These are phyloP conservation scores for Dendrocincla tyrannina DNA, from an alignment of 2,797 vertebrate species.

Conservation along the genomic window DNA sequence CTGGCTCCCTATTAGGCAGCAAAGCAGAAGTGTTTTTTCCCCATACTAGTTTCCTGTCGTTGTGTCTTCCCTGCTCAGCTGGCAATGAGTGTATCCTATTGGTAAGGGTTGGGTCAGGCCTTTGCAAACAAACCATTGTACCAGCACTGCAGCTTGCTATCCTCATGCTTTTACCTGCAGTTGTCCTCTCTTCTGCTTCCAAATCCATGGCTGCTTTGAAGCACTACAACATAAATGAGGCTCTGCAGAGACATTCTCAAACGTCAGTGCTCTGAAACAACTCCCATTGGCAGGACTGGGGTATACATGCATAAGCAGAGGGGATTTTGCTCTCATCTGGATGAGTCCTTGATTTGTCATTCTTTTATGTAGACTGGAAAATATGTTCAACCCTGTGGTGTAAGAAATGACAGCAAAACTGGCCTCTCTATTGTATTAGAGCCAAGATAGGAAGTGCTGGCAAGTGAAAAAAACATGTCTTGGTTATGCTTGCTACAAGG, in stretches of 20 bases:
- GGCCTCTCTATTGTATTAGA: not conserved
- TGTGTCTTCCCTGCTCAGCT: not conserved
- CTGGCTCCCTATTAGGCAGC: conserved; percentile 23
- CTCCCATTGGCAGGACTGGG: not conserved
- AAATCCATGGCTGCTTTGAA: not conserved
- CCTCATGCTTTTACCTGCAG: not conserved
- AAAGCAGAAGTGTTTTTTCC: not conserved
- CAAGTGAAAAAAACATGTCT: not conserved
- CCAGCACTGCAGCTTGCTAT: not conserved
- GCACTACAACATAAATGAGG: not conserved
- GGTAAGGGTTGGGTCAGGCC: not conserved
- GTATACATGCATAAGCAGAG: not conserved
- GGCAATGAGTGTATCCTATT: not conserved
- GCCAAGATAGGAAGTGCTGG: not conserved
- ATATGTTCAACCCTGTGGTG: not conserved
- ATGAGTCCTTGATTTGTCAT: not conserved
- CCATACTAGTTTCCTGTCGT: not conserved
- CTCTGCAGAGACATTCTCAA: not conserved
- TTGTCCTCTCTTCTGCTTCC: not conserved
- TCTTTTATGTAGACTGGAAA: not conserved
- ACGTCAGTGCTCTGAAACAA: not conserved
- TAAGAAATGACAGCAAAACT: not conserved
- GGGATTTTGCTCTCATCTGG: not conserved
- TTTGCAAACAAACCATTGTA: not conserved
- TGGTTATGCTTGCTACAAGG: not conserved